Evolutionary conservation across 2,797 vertebrate species (phyloP), one percentile per base, ranked within the genome.

Genomic region (Onychomys torridus): DNA sequence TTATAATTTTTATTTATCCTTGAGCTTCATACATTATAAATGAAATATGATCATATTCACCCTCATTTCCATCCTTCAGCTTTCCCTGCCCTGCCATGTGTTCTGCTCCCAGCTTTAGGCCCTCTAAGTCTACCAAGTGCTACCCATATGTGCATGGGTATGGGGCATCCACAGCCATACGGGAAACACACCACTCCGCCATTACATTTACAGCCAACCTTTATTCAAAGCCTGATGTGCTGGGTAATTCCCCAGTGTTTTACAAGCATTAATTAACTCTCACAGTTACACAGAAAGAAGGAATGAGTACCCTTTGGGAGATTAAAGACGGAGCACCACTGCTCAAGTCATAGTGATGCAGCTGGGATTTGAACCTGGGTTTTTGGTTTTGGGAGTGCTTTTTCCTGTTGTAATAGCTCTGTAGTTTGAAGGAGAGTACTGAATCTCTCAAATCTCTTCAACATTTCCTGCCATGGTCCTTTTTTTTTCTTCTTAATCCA

Each of bases 231-330:
- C 55, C 76, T 67, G 52, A 86, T 43, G 59, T 8, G 16, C 81
- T 63, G 37, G 40, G 59, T 83, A 32, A 43, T 61, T 82, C 87
- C 63, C 94, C 25, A 77, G 14, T 77, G 49, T 84, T 96, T 91
- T 91, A 37, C 12, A 34, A 75, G 23, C 49, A 49, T 84, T 84
- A 82, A 67, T 40, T 83, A 71, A 75, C 87, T 85, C 57, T 93
- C 34, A 91, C 23, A 46, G 40, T 27, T 23, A 49, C 32, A 23
- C 32, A 27, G 61, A 77, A 79, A 52, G 29, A 61, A 59, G 61
- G n/a, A 65, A 61, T 94, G 91, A 46, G 61, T 83, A 57, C 49
- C 82, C 27, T 23, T 91, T 34, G 73, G 2, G 55, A 81, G 59
- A 63, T 12, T 75, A 82, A 23, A 82, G 76, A 34, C 43, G 89